Percentiles rank a stretch among this genome's conserved stretches.
Conservation (phyloP, 2,797 vertebrate genomes). For the Tadarida brasiliensis region DNA sequence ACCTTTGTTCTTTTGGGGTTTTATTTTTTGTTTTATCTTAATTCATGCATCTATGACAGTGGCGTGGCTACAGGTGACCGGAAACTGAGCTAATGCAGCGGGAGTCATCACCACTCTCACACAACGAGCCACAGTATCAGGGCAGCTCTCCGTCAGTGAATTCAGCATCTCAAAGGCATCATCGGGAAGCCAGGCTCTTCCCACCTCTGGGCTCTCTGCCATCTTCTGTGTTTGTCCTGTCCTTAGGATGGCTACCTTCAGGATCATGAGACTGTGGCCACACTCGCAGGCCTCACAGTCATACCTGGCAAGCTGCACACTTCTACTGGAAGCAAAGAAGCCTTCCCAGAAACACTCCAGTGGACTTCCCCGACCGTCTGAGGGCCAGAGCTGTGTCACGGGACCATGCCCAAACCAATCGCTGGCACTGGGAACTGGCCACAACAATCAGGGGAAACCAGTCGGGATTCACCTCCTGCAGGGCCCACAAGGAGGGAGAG, state of each 20-base stretch:
- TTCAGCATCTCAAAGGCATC: background rate
- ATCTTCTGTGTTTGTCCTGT: background rate
- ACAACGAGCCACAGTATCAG: background rate
- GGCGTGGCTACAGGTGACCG: background rate
- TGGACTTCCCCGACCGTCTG: background rate
- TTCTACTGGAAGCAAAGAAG: background rate
- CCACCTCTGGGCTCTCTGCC: background rate
- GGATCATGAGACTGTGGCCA: background rate
- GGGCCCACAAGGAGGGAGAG: background rate
- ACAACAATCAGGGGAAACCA: background rate
- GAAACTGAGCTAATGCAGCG: background rate
- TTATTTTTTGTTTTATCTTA: conserved; percentile 4
- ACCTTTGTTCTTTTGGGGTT: background rate
- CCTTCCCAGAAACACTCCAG: background rate
- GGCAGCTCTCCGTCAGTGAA: background rate
- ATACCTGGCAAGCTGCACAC: background rate
- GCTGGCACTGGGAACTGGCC: background rate
- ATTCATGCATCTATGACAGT: background rate
- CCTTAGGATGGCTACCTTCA: background rate
- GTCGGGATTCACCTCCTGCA: background rate
- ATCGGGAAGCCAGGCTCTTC: background rate
- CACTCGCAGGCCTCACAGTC: background rate
- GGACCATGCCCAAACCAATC: background rate
- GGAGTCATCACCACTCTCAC: background rate
- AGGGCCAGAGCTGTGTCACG: background rate